These are phyloP conservation scores for Meiosimyza platycephala DNA, from an alignment of 2,888 invertebrate genomes.

Conservation along the genomic window DNA sequence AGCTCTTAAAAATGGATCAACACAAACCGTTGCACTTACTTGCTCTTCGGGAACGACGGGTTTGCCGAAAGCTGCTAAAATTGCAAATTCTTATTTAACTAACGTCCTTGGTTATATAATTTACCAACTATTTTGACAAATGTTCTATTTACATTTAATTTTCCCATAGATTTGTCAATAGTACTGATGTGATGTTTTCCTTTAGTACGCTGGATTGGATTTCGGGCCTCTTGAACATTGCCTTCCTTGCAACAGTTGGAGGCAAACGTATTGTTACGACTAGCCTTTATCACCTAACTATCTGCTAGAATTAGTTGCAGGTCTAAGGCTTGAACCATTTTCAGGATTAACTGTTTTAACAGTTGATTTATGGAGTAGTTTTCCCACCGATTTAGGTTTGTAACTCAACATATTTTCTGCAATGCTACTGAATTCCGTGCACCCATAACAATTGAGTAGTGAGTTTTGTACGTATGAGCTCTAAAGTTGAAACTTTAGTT, in stretches of 20 bases:
- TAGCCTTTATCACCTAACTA: conserved; percentile 49
- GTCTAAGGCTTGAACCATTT: conserved; percentile 38
- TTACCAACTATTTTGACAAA: too few species aligned
- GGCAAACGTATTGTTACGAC: conserved; percentile 53
- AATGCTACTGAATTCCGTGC: conserved; percentile 49
- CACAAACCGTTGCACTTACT: conserved; percentile 53
- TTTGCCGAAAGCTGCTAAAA: conserved; percentile 54
- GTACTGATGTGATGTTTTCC: conserved; percentile 45
- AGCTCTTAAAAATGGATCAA: conserved; percentile 42
- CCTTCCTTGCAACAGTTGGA: conserved; percentile 45
- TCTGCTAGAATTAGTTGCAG: conserved; percentile 50
- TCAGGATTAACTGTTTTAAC: conserved; percentile 55
- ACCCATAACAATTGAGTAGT: conserved; percentile 47
- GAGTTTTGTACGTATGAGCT: conserved; percentile 31
- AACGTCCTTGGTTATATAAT: background rate
- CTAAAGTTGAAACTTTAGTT: conserved; percentile 6
- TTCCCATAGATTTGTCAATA: conserved; percentile 30
- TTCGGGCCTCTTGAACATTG: conserved; percentile 47
- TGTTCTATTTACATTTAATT: background rate
- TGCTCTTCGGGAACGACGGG: conserved; percentile 60
- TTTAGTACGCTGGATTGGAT: conserved; percentile 56
- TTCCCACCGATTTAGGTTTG: conserved; percentile 53
- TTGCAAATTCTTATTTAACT: background rate
- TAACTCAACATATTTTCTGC: conserved; percentile 50
- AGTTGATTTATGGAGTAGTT: conserved; percentile 46